Base-by-base conservation (phyloP, 1,140 invertebrate species). In the Lasioglossum albipes region DNA sequence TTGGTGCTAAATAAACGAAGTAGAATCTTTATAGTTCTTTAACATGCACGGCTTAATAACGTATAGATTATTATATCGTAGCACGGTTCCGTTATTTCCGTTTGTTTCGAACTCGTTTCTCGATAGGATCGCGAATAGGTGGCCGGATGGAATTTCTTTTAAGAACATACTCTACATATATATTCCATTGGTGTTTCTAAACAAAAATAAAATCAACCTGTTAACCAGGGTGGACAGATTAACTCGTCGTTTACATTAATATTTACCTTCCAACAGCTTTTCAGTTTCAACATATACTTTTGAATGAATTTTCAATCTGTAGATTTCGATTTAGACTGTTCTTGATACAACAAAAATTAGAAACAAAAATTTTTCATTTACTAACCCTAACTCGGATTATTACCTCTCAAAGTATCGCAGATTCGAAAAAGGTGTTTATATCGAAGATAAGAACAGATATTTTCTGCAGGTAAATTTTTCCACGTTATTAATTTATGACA, bases 1-100 rank as follows among this genome's bases (percentile, higher is more conserved):
- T 0, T 59, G 54, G 1, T 7, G 9, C 20, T n/a, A 59, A 59
- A 59, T n/a, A n/a, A n/a, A n/a, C 7, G 18, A 20, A n/a, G n/a
- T 20, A 7, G 57, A 6, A n/a, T 59, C 20, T 22, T 73, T 54
- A 20, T 54, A 54, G 52, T 6, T 54, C 52, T 16, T 20, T 20
- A 20, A 45, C 1, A 13, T 18, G 31, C n/a, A 10, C 5, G 12
- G 9, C 7, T 54, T 64, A 64, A 54, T 75, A 16, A 31, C 22
- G 22, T n/a, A 64, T n/a, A n/a, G 42, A 66, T 41, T 66, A 66
- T 65, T 66, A 66, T n/a, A 66, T 66, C 36, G 36, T 42, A 13
- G 18, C 5, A 10, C 16, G 18, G 64, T 66, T 66, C 36, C 64
- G 62, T 65, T 65, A 41, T 65, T 65, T 65, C 31, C 62, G 36